phyloP scores from a whole-genome alignment of 2,888 invertebrate genomes.

The Stratiomys singularior region DNA sequence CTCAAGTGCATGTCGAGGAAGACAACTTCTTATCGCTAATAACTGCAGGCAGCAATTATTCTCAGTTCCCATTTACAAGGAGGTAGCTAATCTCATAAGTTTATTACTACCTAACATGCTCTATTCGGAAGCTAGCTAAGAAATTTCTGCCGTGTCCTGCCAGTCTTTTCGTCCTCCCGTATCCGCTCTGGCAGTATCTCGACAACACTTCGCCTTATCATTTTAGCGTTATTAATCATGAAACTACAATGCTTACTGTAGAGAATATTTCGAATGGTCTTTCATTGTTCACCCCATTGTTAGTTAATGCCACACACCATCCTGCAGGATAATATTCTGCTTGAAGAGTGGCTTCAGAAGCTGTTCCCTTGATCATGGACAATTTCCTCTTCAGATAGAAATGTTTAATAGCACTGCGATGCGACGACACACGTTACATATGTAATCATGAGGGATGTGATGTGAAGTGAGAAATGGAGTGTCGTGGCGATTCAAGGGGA shows the following conservation, averaged over 20 bases:
- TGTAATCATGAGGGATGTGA: constrained; percentile 12
- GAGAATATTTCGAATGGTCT: constrained; percentile 44
- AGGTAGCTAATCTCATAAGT: constrained; percentile 23
- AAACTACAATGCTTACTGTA: constrained; percentile 32
- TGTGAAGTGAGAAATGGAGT: constrained; percentile 22
- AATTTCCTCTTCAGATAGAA: constrained; percentile 44
- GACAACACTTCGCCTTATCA: constrained; percentile 37
- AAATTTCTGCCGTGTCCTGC: constrained; percentile 1
- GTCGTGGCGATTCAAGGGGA: constrained; percentile 26
- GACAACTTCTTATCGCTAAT: constrained; percentile 5
- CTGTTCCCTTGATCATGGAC: constrained; percentile 37
- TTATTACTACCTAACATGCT: constrained; percentile 27
- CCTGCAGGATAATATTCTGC: constrained; percentile 36
- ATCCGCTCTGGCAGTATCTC: constrained; percentile 3
- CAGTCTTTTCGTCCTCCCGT: neutral
- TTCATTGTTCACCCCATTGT: constrained; percentile 38
- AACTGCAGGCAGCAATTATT: constrained; percentile 20
- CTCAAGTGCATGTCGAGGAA: too few species aligned
- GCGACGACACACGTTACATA: constrained; percentile 33
- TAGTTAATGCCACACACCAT: constrained; percentile 41
- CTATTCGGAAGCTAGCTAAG: constrained; percentile 18
- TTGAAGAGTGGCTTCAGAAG: constrained; percentile 29
- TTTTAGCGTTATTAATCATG: constrained; percentile 43
- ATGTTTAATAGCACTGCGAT: constrained; percentile 42
- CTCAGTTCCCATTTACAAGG: constrained; percentile 23